Evolutionary conservation across 2,888 invertebrate species (phyloP).

Genomic region (Leptinotarsa haldemani): DNA sequence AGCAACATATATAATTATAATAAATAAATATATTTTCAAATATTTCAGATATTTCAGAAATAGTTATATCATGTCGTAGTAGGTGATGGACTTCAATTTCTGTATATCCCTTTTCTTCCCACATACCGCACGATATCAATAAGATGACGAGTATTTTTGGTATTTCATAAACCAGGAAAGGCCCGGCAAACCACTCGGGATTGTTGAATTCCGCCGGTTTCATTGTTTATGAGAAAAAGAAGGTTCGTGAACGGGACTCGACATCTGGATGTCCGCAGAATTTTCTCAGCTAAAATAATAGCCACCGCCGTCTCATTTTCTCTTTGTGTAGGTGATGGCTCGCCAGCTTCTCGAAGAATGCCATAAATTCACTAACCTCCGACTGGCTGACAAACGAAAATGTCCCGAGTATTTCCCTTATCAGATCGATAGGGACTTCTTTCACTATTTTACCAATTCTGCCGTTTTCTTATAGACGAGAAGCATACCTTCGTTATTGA

Average conservation of each 20-base stretch:
- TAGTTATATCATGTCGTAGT: too few species aligned
- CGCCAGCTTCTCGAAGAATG: conserved; percentile 58
- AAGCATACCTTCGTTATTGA: neutral
- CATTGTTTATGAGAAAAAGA: conserved; percentile 45
- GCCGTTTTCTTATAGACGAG: neutral
- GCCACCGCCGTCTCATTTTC: conserved; percentile 54
- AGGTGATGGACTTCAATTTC: too few species aligned
- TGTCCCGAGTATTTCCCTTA: conserved; percentile 46
- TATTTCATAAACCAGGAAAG: conserved; percentile 42
- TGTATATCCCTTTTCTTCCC: too few species aligned
- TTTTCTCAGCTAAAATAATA: conserved; percentile 61
- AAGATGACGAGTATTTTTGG: conserved; percentile 34
- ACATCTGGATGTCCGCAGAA: conserved; percentile 60
- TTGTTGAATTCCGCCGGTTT: conserved; percentile 36
- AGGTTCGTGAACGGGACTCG: conserved; percentile 48
- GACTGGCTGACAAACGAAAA: conserved; percentile 53
- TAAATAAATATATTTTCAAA: too few species aligned
- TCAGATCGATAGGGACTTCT: conserved; percentile 41
- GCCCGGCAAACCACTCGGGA: conserved; percentile 30
- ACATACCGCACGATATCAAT: conserved; percentile 30
- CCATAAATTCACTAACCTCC: conserved; percentile 58
- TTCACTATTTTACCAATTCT: neutral
- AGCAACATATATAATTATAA: too few species aligned
- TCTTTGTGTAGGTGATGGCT: conserved; percentile 55
- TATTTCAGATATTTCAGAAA: too few species aligned